Evolutionary conservation across 2,113 vertebrate genomes (phyloP).

Genomic region (Strix aluco): DNA sequence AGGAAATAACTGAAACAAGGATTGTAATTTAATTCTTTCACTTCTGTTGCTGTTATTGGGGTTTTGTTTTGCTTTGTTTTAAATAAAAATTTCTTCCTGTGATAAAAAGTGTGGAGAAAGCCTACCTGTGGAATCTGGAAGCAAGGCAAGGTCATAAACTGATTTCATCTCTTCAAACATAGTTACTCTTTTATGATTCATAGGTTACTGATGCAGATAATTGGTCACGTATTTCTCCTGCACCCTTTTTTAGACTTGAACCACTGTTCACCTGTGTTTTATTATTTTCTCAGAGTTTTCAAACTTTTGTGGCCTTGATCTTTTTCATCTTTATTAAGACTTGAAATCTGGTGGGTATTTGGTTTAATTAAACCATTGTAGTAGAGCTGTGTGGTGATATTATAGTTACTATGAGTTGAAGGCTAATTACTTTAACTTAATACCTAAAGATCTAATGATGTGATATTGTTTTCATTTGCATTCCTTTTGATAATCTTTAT

Average conservation of each 20-base stretch:
- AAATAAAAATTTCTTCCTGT: background rate
- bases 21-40: background rate
- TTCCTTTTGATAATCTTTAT: constrained; percentile 28
- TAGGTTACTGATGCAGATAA: background rate
- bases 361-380: constrained; percentile 37
- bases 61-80: background rate
- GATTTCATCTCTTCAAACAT: background rate
- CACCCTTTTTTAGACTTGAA: background rate
- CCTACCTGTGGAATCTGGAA: background rate
- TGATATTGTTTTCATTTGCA: constrained; percentile 38
- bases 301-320: background rate
- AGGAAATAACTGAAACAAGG: background rate
- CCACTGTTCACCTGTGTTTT: background rate
- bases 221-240: background rate
- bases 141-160: background rate
- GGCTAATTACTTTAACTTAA: constrained; percentile 51
- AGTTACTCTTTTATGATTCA: background rate
- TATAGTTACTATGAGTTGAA: background rate
- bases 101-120: background rate
- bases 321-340: constrained; percentile 27
- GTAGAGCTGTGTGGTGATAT: background rate
- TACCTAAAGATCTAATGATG: constrained; percentile 48
- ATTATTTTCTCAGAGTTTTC: background rate
- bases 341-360: constrained; percentile 37
- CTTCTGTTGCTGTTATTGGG: background rate